A percentile compares a stretch with the other conserved stretches of the same genome.
phyloP scores from a whole-genome alignment of 2,113 vertebrate species.

The Phocoena sinus region DNA sequence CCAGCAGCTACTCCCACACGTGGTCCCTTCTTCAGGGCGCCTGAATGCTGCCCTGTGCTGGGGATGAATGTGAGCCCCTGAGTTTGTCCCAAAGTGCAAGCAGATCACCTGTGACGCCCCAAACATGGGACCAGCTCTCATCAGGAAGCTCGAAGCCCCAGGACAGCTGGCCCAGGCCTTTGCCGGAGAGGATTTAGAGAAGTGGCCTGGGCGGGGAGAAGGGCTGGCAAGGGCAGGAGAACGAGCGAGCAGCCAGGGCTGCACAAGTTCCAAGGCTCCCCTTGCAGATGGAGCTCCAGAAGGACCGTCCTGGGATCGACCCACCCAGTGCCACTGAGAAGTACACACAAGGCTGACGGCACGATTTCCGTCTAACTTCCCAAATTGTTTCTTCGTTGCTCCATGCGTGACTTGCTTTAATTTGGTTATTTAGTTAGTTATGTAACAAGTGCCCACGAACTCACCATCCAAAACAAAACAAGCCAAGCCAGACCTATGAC shows the following conservation, averaged over 20 bases:
- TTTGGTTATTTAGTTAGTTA: constrained; percentile 12
- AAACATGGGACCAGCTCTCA: not conserved
- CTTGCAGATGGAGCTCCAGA: not conserved
- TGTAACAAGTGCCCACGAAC: not conserved
- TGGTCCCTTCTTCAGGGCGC: not conserved
- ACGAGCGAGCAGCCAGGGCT: not conserved
- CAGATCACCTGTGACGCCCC: not conserved
- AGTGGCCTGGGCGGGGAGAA: not conserved
- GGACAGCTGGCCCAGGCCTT: not conserved
- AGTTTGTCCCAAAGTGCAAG: not conserved
- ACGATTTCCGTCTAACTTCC: not conserved
- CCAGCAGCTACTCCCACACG: not conserved
- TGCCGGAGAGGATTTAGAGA: not conserved
- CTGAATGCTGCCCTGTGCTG: not conserved
- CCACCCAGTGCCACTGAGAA: not conserved
- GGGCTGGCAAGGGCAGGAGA: not conserved
- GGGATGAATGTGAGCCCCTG: not conserved
- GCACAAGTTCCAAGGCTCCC: not conserved
- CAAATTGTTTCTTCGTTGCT: constrained; percentile 4
- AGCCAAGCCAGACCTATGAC: not conserved
- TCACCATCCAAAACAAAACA: not conserved
- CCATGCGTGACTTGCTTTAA: not conserved
- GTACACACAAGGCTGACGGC: not conserved
- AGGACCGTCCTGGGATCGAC: not conserved
- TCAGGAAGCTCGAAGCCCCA: not conserved